Base-by-base conservation (phyloP, 2,113 vertebrate species). In the Chaenocephalus aceratus region DNA sequence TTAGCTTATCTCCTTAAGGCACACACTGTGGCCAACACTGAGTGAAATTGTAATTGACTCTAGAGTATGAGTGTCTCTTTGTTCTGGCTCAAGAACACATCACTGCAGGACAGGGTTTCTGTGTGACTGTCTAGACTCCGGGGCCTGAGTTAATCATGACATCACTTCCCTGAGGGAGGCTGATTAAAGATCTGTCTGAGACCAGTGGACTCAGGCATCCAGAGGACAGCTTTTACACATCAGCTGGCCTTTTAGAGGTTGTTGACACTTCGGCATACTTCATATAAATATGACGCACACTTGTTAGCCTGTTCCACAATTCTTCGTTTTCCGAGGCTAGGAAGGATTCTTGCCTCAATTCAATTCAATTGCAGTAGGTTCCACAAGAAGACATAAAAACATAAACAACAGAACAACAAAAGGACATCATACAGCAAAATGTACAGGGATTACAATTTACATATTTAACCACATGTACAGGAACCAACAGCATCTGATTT, bases 81-180 rank as follows among this genome's bases (percentile, higher is more conserved):
- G 21, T 56, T 30, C 26, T 62, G 26, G 26, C 21, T 62, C 23
- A 41, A 45, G 45, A 73, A 66, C n/a, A 45, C 11, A 1, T 76
- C 51, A 52, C 76, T 56, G 58, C 36, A 68, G 62, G 60, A 30
- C 2, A 13, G 51, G n/a, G 16, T 62, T 65, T 65, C 56, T 71
- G 66, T 75, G 48, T 15, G 57, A 16, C 9, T 15, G 75, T 85
- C 67, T 76, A 76, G 79, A 68, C 86, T 70, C 12, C 0, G 52
- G 62, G 26, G 62, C 15, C 34, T 59, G 82, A 60, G 26, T 79
- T 46, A 30, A 63, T 71, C 68, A 41, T 83, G 75, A 82, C 82
- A 57, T 82, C 86, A 73, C n/a, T 45, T 10, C 63, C 76, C 36
- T 0, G 6, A 52, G 71, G 52, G 41, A 8, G 3, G 51, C n/a